phyloP scores from a whole-genome alignment of 2,113 vertebrate species.

The Suncus etruscus region DNA sequence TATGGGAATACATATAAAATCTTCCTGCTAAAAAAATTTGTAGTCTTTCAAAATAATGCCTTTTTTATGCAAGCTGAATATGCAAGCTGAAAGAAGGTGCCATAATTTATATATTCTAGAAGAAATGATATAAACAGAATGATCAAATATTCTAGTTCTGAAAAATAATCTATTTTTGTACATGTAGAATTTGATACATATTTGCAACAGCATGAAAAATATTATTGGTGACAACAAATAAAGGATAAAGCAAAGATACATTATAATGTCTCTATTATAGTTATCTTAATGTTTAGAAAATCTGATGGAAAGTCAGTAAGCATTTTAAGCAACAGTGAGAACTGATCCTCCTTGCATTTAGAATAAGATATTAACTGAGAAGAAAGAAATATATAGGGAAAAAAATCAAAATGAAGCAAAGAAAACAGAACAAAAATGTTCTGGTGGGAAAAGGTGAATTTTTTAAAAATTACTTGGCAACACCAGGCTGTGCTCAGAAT shows the following conservation, averaged over 20 bases:
- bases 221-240: neutral
- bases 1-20: neutral
- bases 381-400: neutral
- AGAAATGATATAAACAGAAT: neutral
- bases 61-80: constrained; percentile 16
- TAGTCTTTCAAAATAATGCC: neutral
- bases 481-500: too few species aligned
- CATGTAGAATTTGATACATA: neutral
- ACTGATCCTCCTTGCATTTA: neutral
- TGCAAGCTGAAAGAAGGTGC: neutral
- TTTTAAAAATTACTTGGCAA: neutral
- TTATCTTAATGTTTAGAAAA: neutral
- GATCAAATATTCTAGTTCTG: neutral
- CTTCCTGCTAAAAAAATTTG: neutral
- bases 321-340: neutral
- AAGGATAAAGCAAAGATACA: neutral
- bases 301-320: neutral
- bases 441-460: neutral
- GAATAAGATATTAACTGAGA: neutral
- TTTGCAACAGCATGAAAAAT: neutral
- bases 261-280: neutral
- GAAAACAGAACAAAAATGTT: neutral
- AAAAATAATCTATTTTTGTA: neutral
- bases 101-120: neutral
- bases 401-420: neutral